Conservation (phyloP, 2,888 invertebrate species). For the Epirrhoe alternata region DNA sequence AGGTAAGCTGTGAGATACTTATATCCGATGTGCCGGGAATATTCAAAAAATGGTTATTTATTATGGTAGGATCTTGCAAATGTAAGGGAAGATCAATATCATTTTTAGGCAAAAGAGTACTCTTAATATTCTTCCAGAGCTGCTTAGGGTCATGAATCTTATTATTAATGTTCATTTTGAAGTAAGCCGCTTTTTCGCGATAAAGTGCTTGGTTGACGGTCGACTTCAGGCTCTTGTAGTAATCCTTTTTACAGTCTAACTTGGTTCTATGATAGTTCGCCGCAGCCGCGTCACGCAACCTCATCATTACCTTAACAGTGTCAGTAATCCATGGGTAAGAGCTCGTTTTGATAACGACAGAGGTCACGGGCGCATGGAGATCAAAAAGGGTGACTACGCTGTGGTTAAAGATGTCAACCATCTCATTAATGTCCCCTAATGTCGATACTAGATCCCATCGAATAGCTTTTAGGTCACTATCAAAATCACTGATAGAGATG, state of each 20-base stretch:
- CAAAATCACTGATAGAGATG: background rate
- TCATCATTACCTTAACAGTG: constrained; percentile 18
- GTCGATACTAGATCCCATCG: constrained; percentile 13
- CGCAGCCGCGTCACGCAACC: constrained; percentile 17
- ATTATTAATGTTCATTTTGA: constrained; percentile 13
- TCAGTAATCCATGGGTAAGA: constrained; percentile 20
- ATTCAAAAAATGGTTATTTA: constrained; percentile 18
- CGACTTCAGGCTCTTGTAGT: constrained; percentile 14
- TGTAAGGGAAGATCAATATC: background rate
- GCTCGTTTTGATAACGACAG: constrained; percentile 1
- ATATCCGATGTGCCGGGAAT: constrained; percentile 7
- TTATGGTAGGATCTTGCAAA: constrained; percentile 15
- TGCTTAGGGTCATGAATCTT: constrained; percentile 7
- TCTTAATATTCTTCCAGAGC: constrained; percentile 21
- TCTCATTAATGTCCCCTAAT: constrained; percentile 6
- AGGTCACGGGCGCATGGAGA: constrained; percentile 11
- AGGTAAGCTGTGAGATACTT: background rate
- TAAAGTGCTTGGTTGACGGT: constrained; percentile 17
- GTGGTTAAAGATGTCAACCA: constrained; percentile 12
- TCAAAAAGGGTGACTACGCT: constrained; percentile 9
- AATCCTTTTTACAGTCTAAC: background rate
- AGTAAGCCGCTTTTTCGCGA: constrained; percentile 20
- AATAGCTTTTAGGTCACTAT: background rate
- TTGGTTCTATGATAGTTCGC: constrained; percentile 16
- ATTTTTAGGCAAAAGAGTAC: constrained; percentile 10